Base-by-base conservation (phyloP, 53 echinoderm and acorn worm species). In the Paelopatides confundens region DNA sequence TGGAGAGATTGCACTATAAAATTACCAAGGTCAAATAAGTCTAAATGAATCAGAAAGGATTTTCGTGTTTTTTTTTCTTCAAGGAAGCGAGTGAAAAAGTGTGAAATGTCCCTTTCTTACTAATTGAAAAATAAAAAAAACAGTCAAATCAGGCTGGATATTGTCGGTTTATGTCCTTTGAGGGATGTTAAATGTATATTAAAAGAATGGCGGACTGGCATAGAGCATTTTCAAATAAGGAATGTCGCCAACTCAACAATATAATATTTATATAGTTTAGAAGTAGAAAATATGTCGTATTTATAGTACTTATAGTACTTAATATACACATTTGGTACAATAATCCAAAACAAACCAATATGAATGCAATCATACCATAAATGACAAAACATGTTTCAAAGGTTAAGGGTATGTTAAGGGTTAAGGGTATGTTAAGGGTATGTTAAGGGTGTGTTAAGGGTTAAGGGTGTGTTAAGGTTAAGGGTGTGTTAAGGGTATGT, bases 1-100 rank as follows among this genome's bases (percentile, higher is more conserved):
- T 74, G 39, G 43, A 74, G 74, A 74, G 74, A 74, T 74, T 74
- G 74, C 74, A 40, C 74, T 46, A 46, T 46, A 74, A 39, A 74
- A 74, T 74, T 74, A 74, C 74, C 74, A 74, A 74, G 74, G 74
- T 74, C 74, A 74, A 40, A 39, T 30, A 39, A 39, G 46, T 46
- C 74, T 74, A 40, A 74, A 39, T 74, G 46, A 74, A 74, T 74
- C 74, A 74, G 74, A 7, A 40, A 39, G 40, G 14, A 24, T 46
- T 27, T 23, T 46, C 26, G 24, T 74, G 46, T 46, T 39, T 74
- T 46, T 29, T 43, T 46, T 39, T 74, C 28, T 29, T 43, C 74
- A 39, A 74, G 46, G 38, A 37, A 43, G 46, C 74, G 35, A 24
- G 46, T 26, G 40, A 26, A 37, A 39, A 74, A 46, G 74, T 74